Percentiles rank a stretch among this genome's conserved stretches.
Evolutionary conservation across 2,113 vertebrate genomes (phyloP).

Genomic region (Plotosus lineatus): DNA sequence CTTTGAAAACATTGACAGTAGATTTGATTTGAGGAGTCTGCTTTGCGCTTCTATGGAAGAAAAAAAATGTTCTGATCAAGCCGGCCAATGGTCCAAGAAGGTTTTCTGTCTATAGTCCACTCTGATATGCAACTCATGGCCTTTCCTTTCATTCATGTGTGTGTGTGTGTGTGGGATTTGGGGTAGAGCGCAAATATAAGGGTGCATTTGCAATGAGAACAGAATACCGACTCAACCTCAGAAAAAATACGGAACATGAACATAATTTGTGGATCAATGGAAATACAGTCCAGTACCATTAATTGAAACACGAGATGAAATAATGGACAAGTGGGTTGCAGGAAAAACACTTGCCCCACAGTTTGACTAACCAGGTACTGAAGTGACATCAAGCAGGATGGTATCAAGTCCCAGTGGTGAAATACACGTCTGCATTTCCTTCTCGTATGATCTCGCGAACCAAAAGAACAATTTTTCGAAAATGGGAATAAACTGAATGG

Average conservation of each 20-base stretch:
- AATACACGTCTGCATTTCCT: not conserved
- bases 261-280: not conserved
- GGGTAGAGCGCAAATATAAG: not conserved
- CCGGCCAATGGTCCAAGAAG: no score
- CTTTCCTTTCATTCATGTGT: slow-evolving; percentile 1
- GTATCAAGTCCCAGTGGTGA: not conserved
- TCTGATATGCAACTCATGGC: not conserved
- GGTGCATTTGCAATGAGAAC: not conserved
- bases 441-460: not conserved
- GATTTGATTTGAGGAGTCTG: not conserved
- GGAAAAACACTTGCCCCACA: no score
- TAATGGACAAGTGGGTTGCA: not conserved
- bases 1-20: not conserved
- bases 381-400: not conserved
- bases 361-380: not conserved
- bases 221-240: not conserved
- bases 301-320: not conserved
- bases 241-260: not conserved
- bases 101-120: not conserved
- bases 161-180: no score
- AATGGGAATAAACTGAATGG: not conserved
- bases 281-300: not conserved
- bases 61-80: not conserved
- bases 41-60: not conserved
- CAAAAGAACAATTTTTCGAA: not conserved